phyloP scores from a whole-genome alignment of 2,888 invertebrate species.

The Crocallis elinguaria region DNA sequence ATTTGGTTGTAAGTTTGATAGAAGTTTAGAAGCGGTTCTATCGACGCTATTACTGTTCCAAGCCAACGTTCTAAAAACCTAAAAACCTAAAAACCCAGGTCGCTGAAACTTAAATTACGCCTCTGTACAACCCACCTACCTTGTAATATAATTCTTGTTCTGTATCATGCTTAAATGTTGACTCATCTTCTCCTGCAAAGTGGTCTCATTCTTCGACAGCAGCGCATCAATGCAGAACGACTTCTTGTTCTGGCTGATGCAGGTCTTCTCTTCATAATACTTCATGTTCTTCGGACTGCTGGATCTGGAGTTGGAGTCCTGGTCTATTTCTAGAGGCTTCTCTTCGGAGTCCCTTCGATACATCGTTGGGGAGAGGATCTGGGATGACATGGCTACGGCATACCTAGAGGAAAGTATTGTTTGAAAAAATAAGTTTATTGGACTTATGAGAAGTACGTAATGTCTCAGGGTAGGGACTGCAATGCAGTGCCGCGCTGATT shows the following conservation, averaged over 20 bases:
- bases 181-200: constrained; percentile 63
- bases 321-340: constrained; percentile 69
- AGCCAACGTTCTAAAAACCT: too few species aligned
- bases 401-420: constrained; percentile 3
- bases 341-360: constrained; percentile 65
- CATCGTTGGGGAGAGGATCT: constrained; percentile 39
- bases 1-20: too few species aligned
- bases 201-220: constrained; percentile 85
- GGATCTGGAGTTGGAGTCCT: constrained; percentile 64
- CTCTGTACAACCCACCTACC: constrained; percentile 5
- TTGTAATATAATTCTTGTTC: constrained; percentile 69
- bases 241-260: constrained; percentile 82
- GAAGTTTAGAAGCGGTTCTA: too few species aligned
- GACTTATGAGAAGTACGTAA: too few species aligned
- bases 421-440: too few species aligned
- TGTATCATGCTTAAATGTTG: constrained; percentile 71
- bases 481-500: too few species aligned
- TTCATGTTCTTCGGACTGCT: constrained; percentile 67
- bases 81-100: too few species aligned
- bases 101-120: too few species aligned
- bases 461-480: too few species aligned
- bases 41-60: too few species aligned
- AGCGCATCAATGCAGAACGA: constrained; percentile 97
- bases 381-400: constrained; percentile 46
- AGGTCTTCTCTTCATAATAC: constrained; percentile 74